These are phyloP conservation scores for Drosophila limbata DNA, from an alignment of 2,888 invertebrate genomes.

Conservation along the genomic window DNA sequence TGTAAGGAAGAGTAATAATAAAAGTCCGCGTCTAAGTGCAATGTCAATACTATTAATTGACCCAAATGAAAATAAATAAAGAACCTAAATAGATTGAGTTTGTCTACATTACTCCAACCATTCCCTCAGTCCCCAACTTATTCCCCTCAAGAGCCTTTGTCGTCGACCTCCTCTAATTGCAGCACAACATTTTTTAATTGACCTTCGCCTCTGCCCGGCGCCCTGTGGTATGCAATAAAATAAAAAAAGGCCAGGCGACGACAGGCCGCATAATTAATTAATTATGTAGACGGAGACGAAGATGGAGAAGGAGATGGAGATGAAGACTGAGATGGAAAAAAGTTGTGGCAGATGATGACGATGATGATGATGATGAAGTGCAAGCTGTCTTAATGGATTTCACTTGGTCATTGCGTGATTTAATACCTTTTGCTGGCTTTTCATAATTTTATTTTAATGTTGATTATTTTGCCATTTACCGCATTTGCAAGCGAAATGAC, in stretches of 20 bases:
- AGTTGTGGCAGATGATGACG: constrained; percentile 10
- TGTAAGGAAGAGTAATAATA: constrained; percentile 6
- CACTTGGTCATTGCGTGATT: constrained; percentile 72
- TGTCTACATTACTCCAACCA: background rate
- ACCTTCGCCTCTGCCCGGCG: constrained; percentile 62
- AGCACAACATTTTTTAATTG: constrained; percentile 72
- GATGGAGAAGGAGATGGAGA: constrained; percentile 3
- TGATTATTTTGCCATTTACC: constrained; percentile 63
- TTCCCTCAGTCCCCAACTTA: background rate
- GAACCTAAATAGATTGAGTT: constrained; percentile 13
- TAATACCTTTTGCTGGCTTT: constrained; percentile 48
- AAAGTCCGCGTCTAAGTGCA: constrained; percentile 55
- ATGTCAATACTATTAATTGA: constrained; percentile 72
- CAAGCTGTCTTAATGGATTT: constrained; percentile 68
- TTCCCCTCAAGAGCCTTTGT: background rate
- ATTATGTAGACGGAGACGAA: constrained; percentile 20
- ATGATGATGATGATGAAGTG: constrained; percentile 6
- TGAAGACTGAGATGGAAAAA: constrained; percentile 7
- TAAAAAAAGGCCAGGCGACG: constrained; percentile 26
- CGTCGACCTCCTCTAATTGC: constrained; percentile 54
- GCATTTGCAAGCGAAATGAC: constrained; percentile 64
- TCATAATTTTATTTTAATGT: constrained; percentile 62
- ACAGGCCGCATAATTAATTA: constrained; percentile 40
- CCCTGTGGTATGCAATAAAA: constrained; percentile 39
- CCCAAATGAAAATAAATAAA: constrained; percentile 52